Evolutionary conservation across 2,113 vertebrate species (phyloP).

Genomic region (Bos javanicus): DNA sequence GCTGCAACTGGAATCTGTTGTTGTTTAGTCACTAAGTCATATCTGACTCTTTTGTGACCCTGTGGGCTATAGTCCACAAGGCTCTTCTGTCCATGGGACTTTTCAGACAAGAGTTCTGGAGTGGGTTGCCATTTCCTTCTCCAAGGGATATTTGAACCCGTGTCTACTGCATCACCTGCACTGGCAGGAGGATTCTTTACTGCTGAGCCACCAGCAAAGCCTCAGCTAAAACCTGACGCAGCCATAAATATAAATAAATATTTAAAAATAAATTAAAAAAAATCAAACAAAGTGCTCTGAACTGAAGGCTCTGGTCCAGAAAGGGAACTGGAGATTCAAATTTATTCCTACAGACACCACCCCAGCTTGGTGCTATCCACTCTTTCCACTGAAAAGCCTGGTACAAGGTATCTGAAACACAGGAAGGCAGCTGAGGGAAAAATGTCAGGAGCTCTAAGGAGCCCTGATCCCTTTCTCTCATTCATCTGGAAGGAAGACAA

Average conservation of each 20-base stretch:
- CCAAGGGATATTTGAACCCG: not conserved
- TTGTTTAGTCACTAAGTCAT: not conserved
- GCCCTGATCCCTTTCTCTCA: not conserved
- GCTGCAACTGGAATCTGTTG: not conserved
- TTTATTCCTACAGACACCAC: not conserved
- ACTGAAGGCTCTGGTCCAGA: not conserved
- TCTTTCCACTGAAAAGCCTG: not conserved
- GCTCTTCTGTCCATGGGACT: not conserved
- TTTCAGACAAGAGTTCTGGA: not conserved
- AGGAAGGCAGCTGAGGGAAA: not conserved
- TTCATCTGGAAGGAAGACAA: not conserved
- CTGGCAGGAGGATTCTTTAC: not conserved
- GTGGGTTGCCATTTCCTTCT: not conserved
- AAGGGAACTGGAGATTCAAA: rapidly evolving
- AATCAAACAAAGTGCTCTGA: not conserved
- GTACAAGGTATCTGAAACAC: not conserved
- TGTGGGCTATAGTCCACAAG: not conserved
- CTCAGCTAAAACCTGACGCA: not conserved
- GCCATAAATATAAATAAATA: not conserved
- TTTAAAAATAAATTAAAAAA: not conserved
- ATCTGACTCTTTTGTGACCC: not conserved
- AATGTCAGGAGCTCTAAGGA: not conserved
- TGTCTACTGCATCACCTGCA: not conserved
- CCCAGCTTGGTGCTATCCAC: not conserved
- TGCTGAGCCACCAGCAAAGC: not conserved